Percentiles rank a stretch among this genome's conserved stretches.
These are phyloP conservation scores for Chrysemys picta DNA, from an alignment of 2,113 vertebrate species.

Conservation along the genomic window DNA sequence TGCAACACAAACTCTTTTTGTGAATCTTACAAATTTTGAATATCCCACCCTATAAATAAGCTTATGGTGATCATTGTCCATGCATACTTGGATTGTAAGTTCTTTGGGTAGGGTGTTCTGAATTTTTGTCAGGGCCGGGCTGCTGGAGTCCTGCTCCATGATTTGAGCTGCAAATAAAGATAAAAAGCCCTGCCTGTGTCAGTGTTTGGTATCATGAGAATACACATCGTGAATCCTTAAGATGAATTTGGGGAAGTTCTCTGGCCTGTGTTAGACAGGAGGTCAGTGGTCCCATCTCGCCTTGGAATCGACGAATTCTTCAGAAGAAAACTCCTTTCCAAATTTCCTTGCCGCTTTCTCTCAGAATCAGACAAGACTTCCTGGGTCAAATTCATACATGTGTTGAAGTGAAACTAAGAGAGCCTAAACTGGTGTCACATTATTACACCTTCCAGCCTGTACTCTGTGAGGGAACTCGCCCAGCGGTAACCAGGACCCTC, in stretches of 20 bases:
- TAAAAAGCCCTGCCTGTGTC: background rate
- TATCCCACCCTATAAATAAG: slow-evolving; percentile 1
- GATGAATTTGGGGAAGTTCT: background rate
- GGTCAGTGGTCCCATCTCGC: too few relatives aligned
- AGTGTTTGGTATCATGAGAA: background rate
- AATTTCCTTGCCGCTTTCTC: background rate
- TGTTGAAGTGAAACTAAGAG: background rate
- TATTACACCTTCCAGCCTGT: background rate
- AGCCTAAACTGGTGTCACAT: too few relatives aligned
- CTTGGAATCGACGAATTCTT: background rate
- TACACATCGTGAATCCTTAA: background rate
- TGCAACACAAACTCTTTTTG: background rate
- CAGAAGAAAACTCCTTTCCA: background rate
- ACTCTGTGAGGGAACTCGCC: background rate
- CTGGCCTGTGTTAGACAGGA: background rate
- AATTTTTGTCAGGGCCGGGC: background rate
- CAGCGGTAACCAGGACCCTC: background rate
- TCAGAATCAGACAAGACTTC: accelerated
- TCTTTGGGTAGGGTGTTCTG: background rate
- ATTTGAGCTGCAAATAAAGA: background rate
- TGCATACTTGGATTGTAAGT: background rate
- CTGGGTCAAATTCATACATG: accelerated
- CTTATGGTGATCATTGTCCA: background rate
- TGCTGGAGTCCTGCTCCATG: background rate
- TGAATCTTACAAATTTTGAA: slow-evolving; percentile 28